phyloP scores from a whole-genome alignment of 2,888 invertebrate genomes.

The Orthosia gracilis region DNA sequence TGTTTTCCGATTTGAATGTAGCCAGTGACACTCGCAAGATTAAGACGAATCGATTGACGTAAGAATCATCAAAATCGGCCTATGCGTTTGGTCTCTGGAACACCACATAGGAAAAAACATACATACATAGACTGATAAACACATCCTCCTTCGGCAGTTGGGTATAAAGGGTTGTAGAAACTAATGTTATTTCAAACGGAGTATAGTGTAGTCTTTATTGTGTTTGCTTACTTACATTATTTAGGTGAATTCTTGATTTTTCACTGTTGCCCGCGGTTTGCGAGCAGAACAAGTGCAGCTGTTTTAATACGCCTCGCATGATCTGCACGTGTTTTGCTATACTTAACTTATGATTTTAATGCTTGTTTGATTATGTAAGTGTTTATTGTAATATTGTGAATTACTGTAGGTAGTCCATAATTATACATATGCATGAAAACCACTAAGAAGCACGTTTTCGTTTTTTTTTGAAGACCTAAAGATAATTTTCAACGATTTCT shows the following conservation, averaged over 20 bases:
- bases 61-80: no score
- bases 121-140: no score
- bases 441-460: neutral
- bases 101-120: no score
- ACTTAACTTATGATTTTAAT: constrained; percentile 6
- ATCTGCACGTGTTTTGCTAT: constrained; percentile 1
- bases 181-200: no score
- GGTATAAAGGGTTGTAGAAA: no score
- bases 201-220: no score
- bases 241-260: neutral
- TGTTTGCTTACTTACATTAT: neutral
- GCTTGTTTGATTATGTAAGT: constrained; percentile 9
- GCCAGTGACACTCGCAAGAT: no score
- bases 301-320: neutral
- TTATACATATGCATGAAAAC: neutral
- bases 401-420: neutral
- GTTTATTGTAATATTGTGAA: neutral
- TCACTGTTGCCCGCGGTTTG: neutral
- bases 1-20: no score
- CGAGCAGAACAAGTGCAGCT: neutral
- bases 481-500: neutral
- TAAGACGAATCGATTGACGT: no score
- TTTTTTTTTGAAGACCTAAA: neutral
- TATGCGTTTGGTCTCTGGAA: no score
- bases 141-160: no score